Percentiles rank a stretch among this genome's conserved stretches.
Evolutionary conservation across 2,888 invertebrate species (phyloP).

Genomic region (Caradrina kadenii): DNA sequence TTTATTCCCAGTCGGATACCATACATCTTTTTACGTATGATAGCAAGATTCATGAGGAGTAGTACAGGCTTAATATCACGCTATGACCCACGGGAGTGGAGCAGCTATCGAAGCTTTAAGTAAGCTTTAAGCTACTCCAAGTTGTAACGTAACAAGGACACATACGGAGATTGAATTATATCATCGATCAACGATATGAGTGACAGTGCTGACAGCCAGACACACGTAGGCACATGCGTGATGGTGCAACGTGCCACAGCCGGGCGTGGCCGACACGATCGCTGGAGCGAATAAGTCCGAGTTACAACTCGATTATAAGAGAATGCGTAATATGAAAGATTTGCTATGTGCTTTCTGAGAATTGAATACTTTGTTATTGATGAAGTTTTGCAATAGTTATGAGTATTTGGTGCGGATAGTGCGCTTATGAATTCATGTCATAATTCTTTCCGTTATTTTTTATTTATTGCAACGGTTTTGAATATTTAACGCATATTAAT

Average conservation of each 20-base stretch:
- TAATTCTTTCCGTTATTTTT: too few species aligned
- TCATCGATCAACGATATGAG: conserved; percentile 22
- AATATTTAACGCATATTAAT: too few species aligned
- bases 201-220: background rate
- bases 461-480: too few species aligned
- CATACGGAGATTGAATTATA: conserved; percentile 12
- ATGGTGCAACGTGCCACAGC: conserved; percentile 34
- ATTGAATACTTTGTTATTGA: conserved; percentile 6
- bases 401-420: background rate
- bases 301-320: conserved; percentile 39
- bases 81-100: too few species aligned
- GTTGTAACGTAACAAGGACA: background rate
- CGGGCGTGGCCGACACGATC: conserved; percentile 51
- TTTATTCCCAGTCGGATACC: too few species aligned
- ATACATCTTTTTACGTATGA: too few species aligned
- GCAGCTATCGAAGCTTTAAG: too few species aligned
- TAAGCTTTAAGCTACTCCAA: too few species aligned
- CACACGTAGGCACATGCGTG: conserved; percentile 11
- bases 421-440: background rate
- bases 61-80: too few species aligned
- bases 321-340: conserved; percentile 40
- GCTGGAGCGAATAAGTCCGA: conserved; percentile 54
- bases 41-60: too few species aligned
- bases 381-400: conserved; percentile 16
- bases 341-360: conserved; percentile 33